A percentile compares a stretch with the other conserved stretches of the same genome.
Evolutionary conservation across 1,140 invertebrate species (phyloP).

Genomic region (Sitodiplosis mosellana): DNA sequence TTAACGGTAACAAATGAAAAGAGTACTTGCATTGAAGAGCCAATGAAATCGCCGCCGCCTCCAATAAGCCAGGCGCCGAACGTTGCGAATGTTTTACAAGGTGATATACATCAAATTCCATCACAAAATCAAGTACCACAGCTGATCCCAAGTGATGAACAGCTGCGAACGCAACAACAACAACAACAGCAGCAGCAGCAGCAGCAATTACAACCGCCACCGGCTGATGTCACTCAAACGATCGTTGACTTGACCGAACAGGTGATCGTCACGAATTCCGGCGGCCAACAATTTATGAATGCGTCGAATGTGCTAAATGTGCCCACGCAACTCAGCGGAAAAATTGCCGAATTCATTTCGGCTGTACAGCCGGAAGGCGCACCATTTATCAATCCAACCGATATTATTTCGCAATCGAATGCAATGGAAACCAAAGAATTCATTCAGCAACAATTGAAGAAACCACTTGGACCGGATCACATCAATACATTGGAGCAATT

Average conservation of each 20-base stretch:
- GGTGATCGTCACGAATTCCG: neutral
- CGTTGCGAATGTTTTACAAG: no score
- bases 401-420: neutral
- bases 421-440: neutral
- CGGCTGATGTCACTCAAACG: no score
- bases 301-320: neutral
- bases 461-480: conserved; percentile 15
- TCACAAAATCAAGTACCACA: no score
- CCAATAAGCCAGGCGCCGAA: no score
- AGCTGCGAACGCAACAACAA: neutral
- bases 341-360: no score
- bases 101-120: no score
- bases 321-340: neutral
- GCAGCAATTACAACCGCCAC: no score
- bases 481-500: conserved; percentile 32
- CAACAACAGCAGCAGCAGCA: neutral
- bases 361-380: no score
- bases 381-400: no score
- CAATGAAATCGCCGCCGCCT: neutral
- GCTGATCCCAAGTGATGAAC: no score
- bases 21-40: conserved; percentile 1
- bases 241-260: neutral
- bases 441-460: neutral
- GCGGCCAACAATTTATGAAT: neutral
- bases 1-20: conserved; percentile 20